Evolutionary conservation across 2,797 vertebrate species (phyloP), one percentile per base, ranked within the genome.

Genomic region (Pagetopsis macropterus): DNA sequence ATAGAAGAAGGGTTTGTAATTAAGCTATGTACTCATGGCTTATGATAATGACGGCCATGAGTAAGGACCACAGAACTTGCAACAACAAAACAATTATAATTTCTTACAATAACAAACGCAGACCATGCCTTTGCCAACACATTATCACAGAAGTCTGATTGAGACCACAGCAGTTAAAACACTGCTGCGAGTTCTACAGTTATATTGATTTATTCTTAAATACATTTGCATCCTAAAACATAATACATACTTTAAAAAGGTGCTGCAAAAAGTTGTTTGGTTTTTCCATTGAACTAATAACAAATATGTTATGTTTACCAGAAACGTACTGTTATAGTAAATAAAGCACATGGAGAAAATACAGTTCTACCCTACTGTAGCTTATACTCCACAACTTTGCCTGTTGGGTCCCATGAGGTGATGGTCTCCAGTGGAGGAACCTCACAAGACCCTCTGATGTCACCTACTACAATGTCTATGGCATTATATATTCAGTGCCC

Each of bases 391-490:
- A 19, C 37, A 65, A 70, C 71, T 86, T 55, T 71, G 71, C 86
- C 64, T 63, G 45, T 51, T 21, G 54, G 58, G 64, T 88, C 85
- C 72, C 81, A 68, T 43, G 75, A 84, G 84, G 65, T 70, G 82
- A 75, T 51, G 50, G 63, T 83, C 71, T 77, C 86, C 55, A 61
- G 83, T 73, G 65, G 75, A 86, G 58, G 46, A 85, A 76, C 75
- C 86, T 86, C 82, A 76, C 74, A 87, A 83, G 87, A 57, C 66
- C 51, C 65, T 88, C 90, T 86, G 76, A 87, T 84, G 78, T 87
- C 84, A 86, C 13, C 14, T 45, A 55, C 78, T 83, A 68, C 81
- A 27, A 64, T 59, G 65, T 87, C 76, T 80, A 45, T 27, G 60
- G 61, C 59, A 48, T 73, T 81, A 60, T 83, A 74, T 79, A 82